phyloP scores from a whole-genome alignment of 1,140 invertebrate genomes.

The Bombus impatiens region DNA sequence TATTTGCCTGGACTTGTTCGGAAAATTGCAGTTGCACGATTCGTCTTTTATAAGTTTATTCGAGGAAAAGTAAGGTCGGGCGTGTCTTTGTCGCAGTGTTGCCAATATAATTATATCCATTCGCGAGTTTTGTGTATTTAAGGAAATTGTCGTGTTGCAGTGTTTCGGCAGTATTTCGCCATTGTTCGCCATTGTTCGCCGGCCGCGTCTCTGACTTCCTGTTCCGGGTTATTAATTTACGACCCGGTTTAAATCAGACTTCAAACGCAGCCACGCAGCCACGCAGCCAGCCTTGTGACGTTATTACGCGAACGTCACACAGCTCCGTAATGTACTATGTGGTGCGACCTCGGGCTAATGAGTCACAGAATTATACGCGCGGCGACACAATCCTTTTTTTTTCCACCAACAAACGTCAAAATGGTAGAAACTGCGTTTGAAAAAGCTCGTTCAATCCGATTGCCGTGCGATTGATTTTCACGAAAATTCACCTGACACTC shows the following conservation, averaged over 20 bases:
- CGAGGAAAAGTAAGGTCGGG: neutral
- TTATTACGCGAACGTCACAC: conserved; percentile 30
- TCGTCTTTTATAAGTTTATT: neutral
- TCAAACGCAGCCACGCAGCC: conserved; percentile 5
- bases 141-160: neutral
- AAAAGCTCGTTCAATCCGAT: neutral
- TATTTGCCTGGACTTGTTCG: neutral
- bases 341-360: neutral
- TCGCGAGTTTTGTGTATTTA: neutral
- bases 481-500: neutral
- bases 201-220: neutral
- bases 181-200: neutral
- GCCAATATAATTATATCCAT: too few relatives aligned
- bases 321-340: conserved; percentile 9
- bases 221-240: conserved; percentile 40
- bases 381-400: neutral
- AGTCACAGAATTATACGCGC: neutral
- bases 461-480: neutral
- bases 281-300: neutral
- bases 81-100: neutral
- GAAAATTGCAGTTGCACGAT: neutral
- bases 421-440: neutral
- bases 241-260: conserved; percentile 35
- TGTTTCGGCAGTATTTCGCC: neutral
- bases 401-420: neutral